Base-by-base conservation (phyloP, 2,113 vertebrate species). In the Hystrix brachyura region DNA sequence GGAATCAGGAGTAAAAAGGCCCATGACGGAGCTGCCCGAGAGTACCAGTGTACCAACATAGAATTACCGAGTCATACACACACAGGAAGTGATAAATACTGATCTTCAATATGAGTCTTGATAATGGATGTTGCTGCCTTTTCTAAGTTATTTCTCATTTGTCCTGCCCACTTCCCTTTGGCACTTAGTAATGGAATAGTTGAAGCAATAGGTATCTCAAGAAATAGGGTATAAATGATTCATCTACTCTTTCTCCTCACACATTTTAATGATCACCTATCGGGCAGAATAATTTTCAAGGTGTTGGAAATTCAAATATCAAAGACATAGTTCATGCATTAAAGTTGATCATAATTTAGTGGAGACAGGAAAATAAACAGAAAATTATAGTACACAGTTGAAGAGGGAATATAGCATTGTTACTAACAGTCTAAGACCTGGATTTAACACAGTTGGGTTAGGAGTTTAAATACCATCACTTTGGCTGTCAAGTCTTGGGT, bases 171-270 rank as follows among this genome's bases (percentile, higher is more conserved):
- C 48, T 71, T 96, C 57, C 62, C 51, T 91, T 69, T 51, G 84
- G 64, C 57, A 93, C 6, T 93, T 57, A 78, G 53, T 84, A 94
- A 90, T 95, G 27, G 72, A 87, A 92, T 38, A 72, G 57, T 93
- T 55, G 57, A 94, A 93, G n/a, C 78, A 79, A 90, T 93, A 55
- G 34, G 17, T 84, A 90, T 83, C 38, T 57, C 69, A 93, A 76
- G 64, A 84, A 91, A 93, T 67, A 72, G 59, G 78, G 3, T 87
- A 87, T 97, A 53, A 84, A 87, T 96, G 94, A 87, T 93, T 87
- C 81, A 90, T 83, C 29, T 89, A 29, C 18, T 82, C 43, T 86
- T 92, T 87, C 38, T 51, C 85, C 60, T 87, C 59, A 93, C 10
- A 65, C 59, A 93, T 91, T 93, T 93, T 85, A 93, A 96, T 85